phyloP scores from a whole-genome alignment of 2,113 vertebrate species.

The Heterocephalus glaber region DNA sequence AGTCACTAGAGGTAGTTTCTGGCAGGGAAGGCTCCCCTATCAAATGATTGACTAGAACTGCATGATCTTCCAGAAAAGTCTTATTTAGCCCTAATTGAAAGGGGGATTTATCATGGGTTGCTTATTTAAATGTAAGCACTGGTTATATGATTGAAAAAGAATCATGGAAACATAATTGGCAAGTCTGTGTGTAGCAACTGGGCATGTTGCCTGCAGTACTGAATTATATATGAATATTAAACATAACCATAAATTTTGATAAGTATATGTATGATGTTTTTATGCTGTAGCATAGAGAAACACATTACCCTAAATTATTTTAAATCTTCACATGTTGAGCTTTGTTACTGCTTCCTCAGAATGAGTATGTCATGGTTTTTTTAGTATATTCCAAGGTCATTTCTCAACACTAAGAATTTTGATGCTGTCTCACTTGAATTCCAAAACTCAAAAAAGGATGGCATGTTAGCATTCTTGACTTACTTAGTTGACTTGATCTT shows the following conservation, averaged over 20 bases:
- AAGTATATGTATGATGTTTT: not conserved
- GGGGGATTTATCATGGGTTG: not conserved
- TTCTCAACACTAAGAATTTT: not conserved
- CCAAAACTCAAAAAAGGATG: not conserved
- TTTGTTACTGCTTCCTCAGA: conserved; percentile 8
- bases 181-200: not conserved
- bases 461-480: not conserved
- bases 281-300: conserved; percentile 19
- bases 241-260: not conserved
- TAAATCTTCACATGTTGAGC: not conserved
- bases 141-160: not conserved
- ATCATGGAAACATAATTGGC: not conserved
- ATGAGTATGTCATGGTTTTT: not conserved
- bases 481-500: not conserved
- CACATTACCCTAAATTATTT: not conserved
- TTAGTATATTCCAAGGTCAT: not conserved
- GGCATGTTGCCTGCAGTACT: not conserved
- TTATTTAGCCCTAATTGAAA: not conserved
- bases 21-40: not conserved
- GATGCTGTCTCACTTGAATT: not conserved
- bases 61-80: not conserved
- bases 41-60: not conserved
- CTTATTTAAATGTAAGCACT: conserved; percentile 6
- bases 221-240: conserved; percentile 35
- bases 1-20: not conserved